Conservation (phyloP, 2,113 vertebrate genomes). For the Tachycineta bicolor region DNA sequence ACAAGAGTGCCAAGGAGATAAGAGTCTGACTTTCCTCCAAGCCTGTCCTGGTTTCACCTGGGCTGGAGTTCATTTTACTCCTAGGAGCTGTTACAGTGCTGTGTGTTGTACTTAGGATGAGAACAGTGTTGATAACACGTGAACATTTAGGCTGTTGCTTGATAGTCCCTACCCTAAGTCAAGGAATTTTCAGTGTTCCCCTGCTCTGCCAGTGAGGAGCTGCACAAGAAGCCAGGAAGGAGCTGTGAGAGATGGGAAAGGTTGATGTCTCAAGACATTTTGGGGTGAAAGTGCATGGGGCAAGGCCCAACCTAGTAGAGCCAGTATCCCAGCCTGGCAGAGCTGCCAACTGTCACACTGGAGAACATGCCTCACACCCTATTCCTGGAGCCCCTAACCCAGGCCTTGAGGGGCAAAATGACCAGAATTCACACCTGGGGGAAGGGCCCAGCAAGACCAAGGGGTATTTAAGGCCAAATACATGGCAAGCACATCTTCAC, state of each 20-base stretch:
- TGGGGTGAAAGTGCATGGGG: no score
- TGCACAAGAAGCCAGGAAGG: background rate
- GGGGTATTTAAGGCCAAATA: background rate
- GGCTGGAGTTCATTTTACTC: background rate
- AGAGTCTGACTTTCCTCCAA: background rate
- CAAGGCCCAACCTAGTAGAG: background rate
- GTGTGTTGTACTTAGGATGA: background rate
- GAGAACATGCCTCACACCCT: background rate
- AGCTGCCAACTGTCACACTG: background rate
- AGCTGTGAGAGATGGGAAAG: background rate
- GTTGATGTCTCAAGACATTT: background rate
- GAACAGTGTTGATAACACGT: background rate
- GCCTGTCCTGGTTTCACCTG: background rate
- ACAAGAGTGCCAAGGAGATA: background rate
- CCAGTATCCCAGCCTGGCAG: background rate
- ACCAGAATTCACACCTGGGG: background rate
- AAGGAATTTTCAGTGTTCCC: background rate
- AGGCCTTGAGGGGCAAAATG: background rate
- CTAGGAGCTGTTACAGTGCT: background rate
- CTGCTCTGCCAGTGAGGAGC: background rate
- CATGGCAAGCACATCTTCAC: rapidly evolving
- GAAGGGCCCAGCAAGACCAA: background rate
- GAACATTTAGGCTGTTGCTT: background rate
- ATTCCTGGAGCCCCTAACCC: background rate
- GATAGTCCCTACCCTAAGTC: background rate